Conservation (phyloP, 2,888 invertebrate species). For the Platypus cylindrus region DNA sequence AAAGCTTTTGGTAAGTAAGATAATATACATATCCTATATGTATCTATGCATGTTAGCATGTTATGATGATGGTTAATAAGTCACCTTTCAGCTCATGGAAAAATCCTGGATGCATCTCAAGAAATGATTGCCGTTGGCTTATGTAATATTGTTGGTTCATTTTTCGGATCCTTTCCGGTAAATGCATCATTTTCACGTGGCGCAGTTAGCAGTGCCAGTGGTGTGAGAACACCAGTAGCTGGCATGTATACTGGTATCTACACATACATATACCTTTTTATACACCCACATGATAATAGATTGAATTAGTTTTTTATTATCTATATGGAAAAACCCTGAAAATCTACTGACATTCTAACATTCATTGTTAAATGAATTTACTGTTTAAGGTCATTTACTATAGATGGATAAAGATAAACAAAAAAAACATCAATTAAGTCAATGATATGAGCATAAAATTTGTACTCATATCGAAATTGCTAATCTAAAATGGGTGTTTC, state of each 20-base stretch:
- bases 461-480: no score
- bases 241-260: slow-evolving; percentile 56
- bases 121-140: slow-evolving; percentile 68
- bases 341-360: no score
- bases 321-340: no score
- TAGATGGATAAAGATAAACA: no score
- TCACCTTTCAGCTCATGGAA: slow-evolving; percentile 45
- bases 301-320: no score
- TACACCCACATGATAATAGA: no score
- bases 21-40: slow-evolving; percentile 1
- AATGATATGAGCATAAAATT: no score
- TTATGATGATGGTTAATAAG: slow-evolving; percentile 1
- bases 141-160: slow-evolving; percentile 60
- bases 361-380: no score
- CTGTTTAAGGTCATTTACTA: no score
- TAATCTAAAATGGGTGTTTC: no score
- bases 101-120: slow-evolving; percentile 62
- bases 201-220: slow-evolving; percentile 70
- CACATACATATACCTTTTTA: no score
- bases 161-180: slow-evolving; percentile 67
- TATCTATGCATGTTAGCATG: neutral
- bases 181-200: slow-evolving; percentile 62
- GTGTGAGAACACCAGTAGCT: slow-evolving; percentile 61
- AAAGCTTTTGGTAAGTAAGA: slow-evolving; percentile 61
- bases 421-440: no score